These are phyloP conservation scores for Shargacucullia verbasci DNA, from an alignment of 2,888 invertebrate species.

Conservation along the genomic window DNA sequence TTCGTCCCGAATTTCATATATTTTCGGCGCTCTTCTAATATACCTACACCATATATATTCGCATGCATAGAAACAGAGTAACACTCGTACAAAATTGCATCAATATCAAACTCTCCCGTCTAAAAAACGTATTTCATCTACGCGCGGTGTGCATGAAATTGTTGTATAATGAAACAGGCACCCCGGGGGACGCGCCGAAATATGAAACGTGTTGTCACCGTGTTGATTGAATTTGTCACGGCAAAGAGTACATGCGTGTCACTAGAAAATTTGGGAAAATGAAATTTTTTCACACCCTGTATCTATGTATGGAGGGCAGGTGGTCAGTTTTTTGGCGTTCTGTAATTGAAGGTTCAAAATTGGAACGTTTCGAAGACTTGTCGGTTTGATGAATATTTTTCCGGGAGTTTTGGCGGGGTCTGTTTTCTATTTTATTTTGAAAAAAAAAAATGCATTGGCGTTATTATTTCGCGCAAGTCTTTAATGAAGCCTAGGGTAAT, in stretches of 20 bases:
- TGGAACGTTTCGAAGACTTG: slow-evolving; percentile 24
- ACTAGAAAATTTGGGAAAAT: slow-evolving; percentile 52
- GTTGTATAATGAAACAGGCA: slow-evolving; percentile 55
- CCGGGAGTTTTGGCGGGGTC: not conserved
- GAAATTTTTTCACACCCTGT: slow-evolving; percentile 43
- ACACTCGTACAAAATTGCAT: slow-evolving; percentile 31
- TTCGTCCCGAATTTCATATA: too few relatives aligned
- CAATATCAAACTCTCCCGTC: slow-evolving; percentile 15
- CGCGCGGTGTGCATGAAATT: slow-evolving; percentile 56
- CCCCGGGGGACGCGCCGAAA: slow-evolving; percentile 45
- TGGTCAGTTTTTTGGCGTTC: slow-evolving; percentile 28
- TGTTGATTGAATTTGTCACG: slow-evolving; percentile 65
- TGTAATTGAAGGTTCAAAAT: slow-evolving; percentile 27
- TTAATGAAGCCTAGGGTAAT: too few relatives aligned
- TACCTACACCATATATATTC: not conserved
- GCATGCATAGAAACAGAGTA: not conserved
- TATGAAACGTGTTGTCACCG: slow-evolving; percentile 55
- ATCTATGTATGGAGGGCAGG: slow-evolving; percentile 20
- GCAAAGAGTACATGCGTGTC: slow-evolving; percentile 47
- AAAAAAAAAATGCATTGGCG: too few relatives aligned
- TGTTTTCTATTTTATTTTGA: not conserved
- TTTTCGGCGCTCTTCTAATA: not conserved
- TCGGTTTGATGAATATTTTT: slow-evolving; percentile 2
- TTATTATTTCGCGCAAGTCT: too few relatives aligned
- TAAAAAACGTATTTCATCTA: slow-evolving; percentile 43